Conservation (phyloP, 2,797 vertebrate species). For the Hylomyscus alleni region DNA sequence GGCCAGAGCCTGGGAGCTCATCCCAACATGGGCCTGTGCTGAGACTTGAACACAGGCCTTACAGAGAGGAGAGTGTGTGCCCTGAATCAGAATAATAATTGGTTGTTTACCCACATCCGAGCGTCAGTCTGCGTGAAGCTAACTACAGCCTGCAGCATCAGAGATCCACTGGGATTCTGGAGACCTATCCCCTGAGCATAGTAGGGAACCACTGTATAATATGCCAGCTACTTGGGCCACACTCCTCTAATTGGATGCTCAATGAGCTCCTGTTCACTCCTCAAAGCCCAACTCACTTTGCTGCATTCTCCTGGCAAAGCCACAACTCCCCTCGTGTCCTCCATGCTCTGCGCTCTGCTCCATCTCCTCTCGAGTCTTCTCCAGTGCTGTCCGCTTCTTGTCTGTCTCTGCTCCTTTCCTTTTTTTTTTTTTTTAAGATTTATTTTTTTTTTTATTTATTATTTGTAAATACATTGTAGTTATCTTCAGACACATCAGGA, state of each 20-base stretch:
- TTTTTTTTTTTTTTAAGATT: too few relatives aligned
- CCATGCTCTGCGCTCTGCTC: not conserved
- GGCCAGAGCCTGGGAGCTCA: not conserved
- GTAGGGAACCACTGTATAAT: not conserved
- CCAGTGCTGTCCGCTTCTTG: accelerated
- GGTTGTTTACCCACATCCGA: not conserved
- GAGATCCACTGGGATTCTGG: not conserved
- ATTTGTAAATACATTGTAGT: too few relatives aligned
- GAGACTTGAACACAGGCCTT: not conserved
- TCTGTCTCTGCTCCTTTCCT: not conserved
- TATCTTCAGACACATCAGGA: too few relatives aligned
- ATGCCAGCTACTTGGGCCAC: not conserved
- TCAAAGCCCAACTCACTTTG: not conserved
- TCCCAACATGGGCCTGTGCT: not conserved
- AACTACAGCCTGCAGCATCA: not conserved
- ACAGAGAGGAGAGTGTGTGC: not conserved
- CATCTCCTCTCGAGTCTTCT: not conserved
- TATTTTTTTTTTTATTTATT: too few relatives aligned
- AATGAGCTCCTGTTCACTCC: not conserved
- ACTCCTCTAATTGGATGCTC: not conserved
- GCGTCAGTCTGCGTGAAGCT: not conserved
- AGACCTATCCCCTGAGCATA: not conserved
- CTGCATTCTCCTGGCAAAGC: not conserved
- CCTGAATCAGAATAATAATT: not conserved
- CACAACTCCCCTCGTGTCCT: not conserved